A percentile compares a stretch with the other conserved stretches of the same genome.
Evolutionary conservation across 2,113 vertebrate genomes (phyloP).

Genomic region (Himantopus leucocephalus): DNA sequence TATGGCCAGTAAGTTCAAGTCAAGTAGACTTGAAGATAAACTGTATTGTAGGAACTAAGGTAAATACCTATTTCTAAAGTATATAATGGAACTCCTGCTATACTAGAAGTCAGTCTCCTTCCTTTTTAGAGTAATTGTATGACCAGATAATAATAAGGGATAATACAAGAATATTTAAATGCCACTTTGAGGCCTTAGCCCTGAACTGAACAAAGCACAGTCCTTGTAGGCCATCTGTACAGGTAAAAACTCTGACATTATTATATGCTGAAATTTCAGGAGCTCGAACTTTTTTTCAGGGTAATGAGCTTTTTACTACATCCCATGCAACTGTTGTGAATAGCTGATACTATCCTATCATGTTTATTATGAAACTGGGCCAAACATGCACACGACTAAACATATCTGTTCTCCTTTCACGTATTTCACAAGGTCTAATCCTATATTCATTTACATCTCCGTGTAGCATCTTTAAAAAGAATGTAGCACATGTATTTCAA

Average conservation of each 20-base stretch:
- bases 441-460: neutral
- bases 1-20: neutral
- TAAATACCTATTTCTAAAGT: neutral
- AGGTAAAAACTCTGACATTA: neutral
- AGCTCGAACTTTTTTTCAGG: neutral
- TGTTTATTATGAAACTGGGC: neutral
- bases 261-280: neutral
- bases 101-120: neutral
- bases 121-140: neutral
- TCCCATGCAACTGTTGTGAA: neutral
- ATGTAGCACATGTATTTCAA: neutral
- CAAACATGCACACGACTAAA: neutral
- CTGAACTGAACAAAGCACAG: neutral
- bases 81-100: neutral
- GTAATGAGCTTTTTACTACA: neutral
- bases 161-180: neutral
- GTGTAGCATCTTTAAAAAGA: neutral
- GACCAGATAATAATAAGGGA: neutral
- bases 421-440: neutral
- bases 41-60: neutral
- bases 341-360: neutral
- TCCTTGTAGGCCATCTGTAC: neutral
- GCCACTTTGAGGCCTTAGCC: neutral
- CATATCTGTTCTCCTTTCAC: neutral
- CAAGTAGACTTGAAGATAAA: neutral